These are phyloP conservation scores for Keiferia lycopersicella DNA, from an alignment of 2,888 invertebrate genomes.

Conservation along the genomic window DNA sequence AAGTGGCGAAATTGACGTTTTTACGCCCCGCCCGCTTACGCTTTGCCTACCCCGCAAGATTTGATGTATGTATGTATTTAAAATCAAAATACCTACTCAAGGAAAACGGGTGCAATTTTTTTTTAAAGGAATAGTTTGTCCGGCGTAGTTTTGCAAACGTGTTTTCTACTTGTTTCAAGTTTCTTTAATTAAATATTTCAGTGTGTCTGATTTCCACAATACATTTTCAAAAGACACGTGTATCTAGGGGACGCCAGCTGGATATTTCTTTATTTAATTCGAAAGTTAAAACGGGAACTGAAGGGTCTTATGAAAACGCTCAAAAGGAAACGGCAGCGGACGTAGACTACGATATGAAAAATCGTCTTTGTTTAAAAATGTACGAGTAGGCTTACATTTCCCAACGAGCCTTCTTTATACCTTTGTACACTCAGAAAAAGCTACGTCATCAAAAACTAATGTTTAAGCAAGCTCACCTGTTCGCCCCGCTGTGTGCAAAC, in stretches of 20 bases:
- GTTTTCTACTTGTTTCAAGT: no score
- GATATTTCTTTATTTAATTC: not conserved
- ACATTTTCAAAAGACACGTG: no score
- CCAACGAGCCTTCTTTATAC: conserved; percentile 20
- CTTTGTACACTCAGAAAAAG: conserved; percentile 28
- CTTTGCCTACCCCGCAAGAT: no score
- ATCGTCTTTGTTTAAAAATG: conserved; percentile 15
- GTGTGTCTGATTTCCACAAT: no score
- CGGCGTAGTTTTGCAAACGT: no score
- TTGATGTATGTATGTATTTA: no score
- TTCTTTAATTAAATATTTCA: no score
- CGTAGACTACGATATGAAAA: conserved; percentile 1
- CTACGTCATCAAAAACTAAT: conserved; percentile 47
- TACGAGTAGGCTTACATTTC: conserved; percentile 15
- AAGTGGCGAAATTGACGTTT: no score
- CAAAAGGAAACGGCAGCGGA: not conserved
- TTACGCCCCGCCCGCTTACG: no score
- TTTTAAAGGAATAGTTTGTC: no score
- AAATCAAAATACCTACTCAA: no score
- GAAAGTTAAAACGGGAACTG: not conserved
- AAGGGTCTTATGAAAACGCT: not conserved
- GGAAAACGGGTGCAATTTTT: no score
- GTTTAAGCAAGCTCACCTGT: conserved; percentile 45
- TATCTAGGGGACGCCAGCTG: not conserved
- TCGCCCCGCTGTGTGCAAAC: conserved; percentile 36